Percentiles rank a stretch among this genome's conserved stretches.
Conservation (phyloP, 2,797 vertebrate genomes). For the Anabacerthia variegaticeps region DNA sequence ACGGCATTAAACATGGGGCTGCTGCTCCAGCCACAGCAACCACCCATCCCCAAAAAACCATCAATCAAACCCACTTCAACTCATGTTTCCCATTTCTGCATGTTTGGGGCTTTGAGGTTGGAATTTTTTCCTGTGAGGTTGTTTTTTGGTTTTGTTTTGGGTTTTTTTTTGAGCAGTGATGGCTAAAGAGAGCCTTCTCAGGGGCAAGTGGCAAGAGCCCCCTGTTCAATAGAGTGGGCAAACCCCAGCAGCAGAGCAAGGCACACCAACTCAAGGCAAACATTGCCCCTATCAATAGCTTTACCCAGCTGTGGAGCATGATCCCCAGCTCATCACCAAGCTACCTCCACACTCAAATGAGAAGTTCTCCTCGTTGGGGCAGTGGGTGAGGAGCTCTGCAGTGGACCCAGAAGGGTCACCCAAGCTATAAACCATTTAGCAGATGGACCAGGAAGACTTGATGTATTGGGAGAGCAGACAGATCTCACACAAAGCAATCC, state of each 20-base stretch:
- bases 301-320: background rate
- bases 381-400: background rate
- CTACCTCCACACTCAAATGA: background rate
- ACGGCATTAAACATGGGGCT: background rate
- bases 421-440: background rate
- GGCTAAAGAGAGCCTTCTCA: background rate
- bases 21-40: background rate
- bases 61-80: background rate
- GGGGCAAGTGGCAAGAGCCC: background rate
- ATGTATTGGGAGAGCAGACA: background rate
- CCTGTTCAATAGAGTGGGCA: fast-evolving
- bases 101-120: background rate
- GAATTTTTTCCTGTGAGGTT: background rate
- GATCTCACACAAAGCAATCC: background rate
- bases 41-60: background rate
- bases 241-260: fast-evolving
- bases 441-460: background rate
- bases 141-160: background rate
- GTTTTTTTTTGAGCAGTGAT: background rate
- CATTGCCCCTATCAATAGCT: background rate
- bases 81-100: background rate
- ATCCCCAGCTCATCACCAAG: background rate
- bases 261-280: background rate
- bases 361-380: fast-evolving
- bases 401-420: background rate